A percentile compares a stretch with the other conserved stretches of the same genome.
Evolutionary conservation across 2,113 vertebrate genomes (phyloP).

Genomic region (Panthera leo): DNA sequence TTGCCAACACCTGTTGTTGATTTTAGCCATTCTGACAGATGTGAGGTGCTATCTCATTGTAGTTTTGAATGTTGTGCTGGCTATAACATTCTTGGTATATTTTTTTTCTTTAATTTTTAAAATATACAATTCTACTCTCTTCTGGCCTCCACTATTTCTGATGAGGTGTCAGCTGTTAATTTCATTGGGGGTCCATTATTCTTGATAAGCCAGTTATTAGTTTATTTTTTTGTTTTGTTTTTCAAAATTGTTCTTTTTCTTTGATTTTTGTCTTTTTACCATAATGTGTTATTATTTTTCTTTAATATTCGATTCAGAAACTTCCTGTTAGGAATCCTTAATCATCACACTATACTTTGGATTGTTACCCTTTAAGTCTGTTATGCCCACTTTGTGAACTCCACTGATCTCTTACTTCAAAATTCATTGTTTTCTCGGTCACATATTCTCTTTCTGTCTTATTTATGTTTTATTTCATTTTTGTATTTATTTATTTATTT

Average conservation of each 20-base stretch:
- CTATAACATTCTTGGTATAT: not conserved
- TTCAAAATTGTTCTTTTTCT: not conserved
- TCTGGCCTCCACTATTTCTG: not conserved
- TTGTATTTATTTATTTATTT: too few species aligned
- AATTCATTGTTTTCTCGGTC: not conserved
- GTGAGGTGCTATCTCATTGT: not conserved
- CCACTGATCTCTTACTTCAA: not conserved
- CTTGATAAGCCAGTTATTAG: not conserved
- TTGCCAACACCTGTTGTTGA: too few species aligned
- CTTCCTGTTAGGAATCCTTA: not conserved
- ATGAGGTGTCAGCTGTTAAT: not conserved
- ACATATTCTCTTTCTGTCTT: not conserved
- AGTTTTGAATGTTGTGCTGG: not conserved
- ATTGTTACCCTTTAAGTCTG: not conserved
- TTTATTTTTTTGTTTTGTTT: not conserved
- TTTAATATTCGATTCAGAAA: not conserved
- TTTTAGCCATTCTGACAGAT: too few species aligned
- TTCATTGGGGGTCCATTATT: not conserved
- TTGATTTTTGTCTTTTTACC: not conserved
- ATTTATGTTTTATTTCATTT: not conserved
- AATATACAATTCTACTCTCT: not conserved
- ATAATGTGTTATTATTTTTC: not conserved
- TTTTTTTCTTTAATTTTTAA: not conserved
- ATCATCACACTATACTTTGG: not conserved
- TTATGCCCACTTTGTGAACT: not conserved